phyloP scores from a whole-genome alignment of 1,140 invertebrate species.

The Musca vetustissima region DNA sequence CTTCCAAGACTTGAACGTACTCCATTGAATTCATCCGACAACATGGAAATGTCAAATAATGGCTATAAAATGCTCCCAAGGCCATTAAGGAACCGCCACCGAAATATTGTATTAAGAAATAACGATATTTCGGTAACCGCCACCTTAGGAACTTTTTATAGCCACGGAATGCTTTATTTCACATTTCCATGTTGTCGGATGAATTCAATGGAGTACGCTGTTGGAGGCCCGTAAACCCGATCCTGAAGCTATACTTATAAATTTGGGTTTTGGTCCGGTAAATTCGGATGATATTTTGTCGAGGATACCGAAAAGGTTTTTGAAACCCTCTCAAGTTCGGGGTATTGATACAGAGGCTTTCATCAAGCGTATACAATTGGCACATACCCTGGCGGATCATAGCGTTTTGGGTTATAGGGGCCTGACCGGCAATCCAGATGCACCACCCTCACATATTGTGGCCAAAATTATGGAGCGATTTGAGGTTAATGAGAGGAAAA shows the following conservation, averaged over 20 bases:
- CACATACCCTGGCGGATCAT: constrained; percentile 62
- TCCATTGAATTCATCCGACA: too few species aligned
- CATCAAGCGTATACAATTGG: constrained; percentile 62
- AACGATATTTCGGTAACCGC: too few species aligned
- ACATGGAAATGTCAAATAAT: too few species aligned
- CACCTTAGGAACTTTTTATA: too few species aligned
- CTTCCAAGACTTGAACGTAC: too few species aligned
- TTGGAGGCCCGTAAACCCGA: constrained; percentile 68
- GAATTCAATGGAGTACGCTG: too few species aligned
- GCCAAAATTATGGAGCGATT: constrained; percentile 54
- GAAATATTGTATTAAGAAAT: too few species aligned
- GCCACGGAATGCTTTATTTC: too few species aligned
- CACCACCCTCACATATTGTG: constrained; percentile 51
- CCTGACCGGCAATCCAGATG: constrained; percentile 59
- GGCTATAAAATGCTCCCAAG: too few species aligned
- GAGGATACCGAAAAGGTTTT: constrained; percentile 65
- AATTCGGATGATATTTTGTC: constrained; percentile 57
- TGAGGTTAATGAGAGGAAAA: constrained; percentile 53
- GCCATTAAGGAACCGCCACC: too few species aligned
- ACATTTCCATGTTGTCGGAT: too few species aligned
- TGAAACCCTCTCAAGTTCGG: constrained; percentile 64
- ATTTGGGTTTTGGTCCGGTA: constrained; percentile 65
- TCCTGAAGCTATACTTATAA: constrained; percentile 69
- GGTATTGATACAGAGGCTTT: constrained; percentile 66
- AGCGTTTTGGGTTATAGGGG: constrained; percentile 67